Evolutionary conservation across 2,113 vertebrate genomes (phyloP).

Genomic region (Dendropsophus ebraccatus): DNA sequence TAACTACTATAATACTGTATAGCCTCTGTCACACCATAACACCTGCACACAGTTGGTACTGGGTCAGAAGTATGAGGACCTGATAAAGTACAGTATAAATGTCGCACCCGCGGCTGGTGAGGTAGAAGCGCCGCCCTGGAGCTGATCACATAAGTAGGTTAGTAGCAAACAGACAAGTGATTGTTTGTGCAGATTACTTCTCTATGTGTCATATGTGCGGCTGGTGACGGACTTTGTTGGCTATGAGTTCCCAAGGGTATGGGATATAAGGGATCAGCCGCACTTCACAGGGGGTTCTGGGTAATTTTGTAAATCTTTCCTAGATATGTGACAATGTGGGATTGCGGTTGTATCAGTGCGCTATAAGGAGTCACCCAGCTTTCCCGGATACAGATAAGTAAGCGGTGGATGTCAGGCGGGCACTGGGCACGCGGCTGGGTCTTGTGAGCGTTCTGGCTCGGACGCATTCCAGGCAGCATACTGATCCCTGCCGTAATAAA

Average conservation of each 20-base stretch:
- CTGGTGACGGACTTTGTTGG: too few relatives aligned
- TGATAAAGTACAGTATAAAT: too few relatives aligned
- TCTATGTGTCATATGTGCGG: not conserved
- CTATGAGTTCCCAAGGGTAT: not conserved
- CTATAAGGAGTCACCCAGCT: not conserved
- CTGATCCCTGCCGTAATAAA: conserved; percentile 2
- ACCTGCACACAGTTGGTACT: too few relatives aligned
- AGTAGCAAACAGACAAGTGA: not conserved
- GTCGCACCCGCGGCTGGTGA: not conserved
- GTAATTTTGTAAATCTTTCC: not conserved
- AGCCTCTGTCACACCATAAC: too few relatives aligned
- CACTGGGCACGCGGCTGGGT: not conserved
- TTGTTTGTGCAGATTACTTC: conserved; percentile 5
- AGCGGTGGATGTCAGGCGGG: not conserved
- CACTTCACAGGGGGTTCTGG: not conserved
- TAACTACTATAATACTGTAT: not conserved
- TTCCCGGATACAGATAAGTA: not conserved
- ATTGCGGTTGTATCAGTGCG: not conserved
- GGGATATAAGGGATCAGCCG: not conserved
- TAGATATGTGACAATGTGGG: not conserved
- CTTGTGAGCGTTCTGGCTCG: too few relatives aligned
- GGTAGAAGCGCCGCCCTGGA: not conserved
- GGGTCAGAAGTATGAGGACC: too few relatives aligned
- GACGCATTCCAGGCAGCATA: not conserved
- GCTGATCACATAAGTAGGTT: conserved; percentile 10